Base-by-base conservation (phyloP, 2,888 invertebrate genomes). In the Eupeodes luniger region DNA sequence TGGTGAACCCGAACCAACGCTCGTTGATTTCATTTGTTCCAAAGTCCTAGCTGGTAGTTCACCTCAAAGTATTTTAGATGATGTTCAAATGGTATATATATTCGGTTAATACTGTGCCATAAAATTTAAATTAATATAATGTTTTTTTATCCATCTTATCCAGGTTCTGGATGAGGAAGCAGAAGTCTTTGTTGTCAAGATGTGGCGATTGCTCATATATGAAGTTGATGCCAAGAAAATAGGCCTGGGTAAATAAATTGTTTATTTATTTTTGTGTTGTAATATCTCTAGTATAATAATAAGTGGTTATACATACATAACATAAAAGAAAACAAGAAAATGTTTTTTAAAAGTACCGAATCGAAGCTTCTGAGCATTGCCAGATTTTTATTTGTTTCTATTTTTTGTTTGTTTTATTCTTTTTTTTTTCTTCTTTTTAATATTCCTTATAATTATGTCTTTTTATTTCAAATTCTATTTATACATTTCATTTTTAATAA, bases 81-180 rank as follows among this genome's bases (percentile, higher is more conserved):
- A 99, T 95, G 98, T 99, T 91, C 98, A 98, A 95, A 99, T 99
- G 99, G 99, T 99, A 93, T 93, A 94, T 91, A 19, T 44, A 16
- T n/a, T 59, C 12, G 0, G 27, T 51, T 9, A 10, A 0, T 59
- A 53, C 5, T 47, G 16, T 51, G 9, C 51, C 34, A 9, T 44
- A 57, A 19, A 57, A 64, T 16, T 64, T n/a, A 4, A 27, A 34
- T 36, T 64, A n/a, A 19, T 49, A 51, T 19, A 57, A 9, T 44
- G 47, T n/a, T 14, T 67, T 14, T 61, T 19, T 44, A 11, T 5
- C 27, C 27, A 27, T 27, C 27, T 27, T 27, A 27, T 27, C 27
- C 93, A 99, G 99, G 99, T 99, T 90, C 95, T 99, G 92, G 99
- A 99, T 94, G 99, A 99, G 93, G 99, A 99, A 94, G 99, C 99